A percentile compares a stretch with the other conserved stretches of the same genome.
phyloP scores from a whole-genome alignment of 2,797 vertebrate species.

The Pangasius larnaudii region DNA sequence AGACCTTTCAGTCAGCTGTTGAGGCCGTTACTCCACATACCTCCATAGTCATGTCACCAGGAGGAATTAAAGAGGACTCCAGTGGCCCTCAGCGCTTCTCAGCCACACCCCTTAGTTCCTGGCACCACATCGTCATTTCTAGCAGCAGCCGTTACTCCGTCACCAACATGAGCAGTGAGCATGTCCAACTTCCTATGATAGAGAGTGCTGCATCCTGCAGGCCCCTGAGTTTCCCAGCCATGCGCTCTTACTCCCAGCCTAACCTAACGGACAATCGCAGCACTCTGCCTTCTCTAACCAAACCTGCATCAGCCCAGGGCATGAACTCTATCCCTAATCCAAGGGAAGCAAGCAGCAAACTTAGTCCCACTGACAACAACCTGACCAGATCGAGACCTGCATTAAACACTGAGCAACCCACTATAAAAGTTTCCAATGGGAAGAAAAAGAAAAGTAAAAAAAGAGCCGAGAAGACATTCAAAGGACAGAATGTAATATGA shows the following conservation, averaged over 20 bases:
- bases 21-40: slow-evolving; percentile 77
- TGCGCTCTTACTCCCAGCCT: slow-evolving; percentile 77
- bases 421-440: slow-evolving; percentile 64
- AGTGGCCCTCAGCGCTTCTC: slow-evolving; percentile 75
- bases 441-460: slow-evolving; percentile 75
- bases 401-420: slow-evolving; percentile 61
- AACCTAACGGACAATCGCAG: slow-evolving; percentile 68
- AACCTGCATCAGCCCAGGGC: slow-evolving; percentile 69
- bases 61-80: slow-evolving; percentile 71
- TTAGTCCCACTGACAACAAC: slow-evolving; percentile 65
- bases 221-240: slow-evolving; percentile 65
- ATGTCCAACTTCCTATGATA: slow-evolving; percentile 69
- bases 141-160: slow-evolving; percentile 77
- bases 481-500: slow-evolving; percentile 41
- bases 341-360: slow-evolving; percentile 63
- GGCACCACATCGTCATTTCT: slow-evolving; percentile 79
- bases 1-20: slow-evolving; percentile 82
- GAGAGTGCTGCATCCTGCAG: slow-evolving; percentile 55
- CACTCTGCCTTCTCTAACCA: slow-evolving; percentile 51
- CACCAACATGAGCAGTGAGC: slow-evolving; percentile 72
- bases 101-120: slow-evolving; percentile 80
- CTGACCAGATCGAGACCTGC: slow-evolving; percentile 79
- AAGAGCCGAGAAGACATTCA: slow-evolving; percentile 51
- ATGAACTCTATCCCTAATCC: slow-evolving; percentile 61
- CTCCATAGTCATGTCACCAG: slow-evolving; percentile 80